Conservation (phyloP, 2,797 vertebrate genomes). For the Tachyglossus aculeatus region DNA sequence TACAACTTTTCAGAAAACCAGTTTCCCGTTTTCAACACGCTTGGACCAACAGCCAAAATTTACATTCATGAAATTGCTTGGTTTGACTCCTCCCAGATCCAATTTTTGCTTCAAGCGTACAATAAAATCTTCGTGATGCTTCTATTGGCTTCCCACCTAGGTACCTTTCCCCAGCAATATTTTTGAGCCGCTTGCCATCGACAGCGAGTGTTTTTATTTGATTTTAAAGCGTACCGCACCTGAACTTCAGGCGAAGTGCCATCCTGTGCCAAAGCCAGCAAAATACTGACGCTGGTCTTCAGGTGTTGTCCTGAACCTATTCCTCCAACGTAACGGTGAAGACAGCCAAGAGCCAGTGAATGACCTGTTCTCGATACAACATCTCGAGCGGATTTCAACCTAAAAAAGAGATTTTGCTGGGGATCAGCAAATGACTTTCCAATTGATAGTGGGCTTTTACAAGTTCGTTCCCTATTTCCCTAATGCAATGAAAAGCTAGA, state of each 20-base stretch:
- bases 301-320: constrained; percentile 98
- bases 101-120: no score
- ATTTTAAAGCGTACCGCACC: constrained; percentile 71
- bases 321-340: constrained; percentile 97
- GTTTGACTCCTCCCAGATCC: no score
- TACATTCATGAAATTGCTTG: no score
- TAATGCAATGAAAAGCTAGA: neutral
- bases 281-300: constrained; percentile 98
- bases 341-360: constrained; percentile 96
- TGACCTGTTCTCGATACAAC: constrained; percentile 98
- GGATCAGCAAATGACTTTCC: neutral
- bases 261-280: constrained; percentile 95
- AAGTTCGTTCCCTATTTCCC: no score
- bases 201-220: neutral
- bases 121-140: no score
- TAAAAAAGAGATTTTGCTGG: constrained; percentile 49
- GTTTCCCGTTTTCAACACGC: no score
- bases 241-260: constrained; percentile 97
- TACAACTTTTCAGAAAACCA: no score
- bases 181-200: neutral
- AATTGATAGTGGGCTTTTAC: no score
- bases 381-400: constrained; percentile 95
- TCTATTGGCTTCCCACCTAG: no score
- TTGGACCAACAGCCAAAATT: no score
- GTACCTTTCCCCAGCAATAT: neutral